Conservation (phyloP, 2,888 invertebrate species). For the Salticus scenicus region DNA sequence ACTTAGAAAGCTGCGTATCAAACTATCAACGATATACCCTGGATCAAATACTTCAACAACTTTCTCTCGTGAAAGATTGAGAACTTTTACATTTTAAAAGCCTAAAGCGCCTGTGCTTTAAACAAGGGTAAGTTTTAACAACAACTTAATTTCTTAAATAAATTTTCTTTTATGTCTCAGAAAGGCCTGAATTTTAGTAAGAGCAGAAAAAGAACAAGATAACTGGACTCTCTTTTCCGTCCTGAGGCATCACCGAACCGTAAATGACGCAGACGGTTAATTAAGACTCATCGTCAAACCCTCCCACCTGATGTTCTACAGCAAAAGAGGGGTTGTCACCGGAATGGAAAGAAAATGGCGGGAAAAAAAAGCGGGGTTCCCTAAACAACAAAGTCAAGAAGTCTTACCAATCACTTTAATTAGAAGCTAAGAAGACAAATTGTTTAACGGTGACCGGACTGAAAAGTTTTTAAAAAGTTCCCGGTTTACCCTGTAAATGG, state of each 20-base stretch:
- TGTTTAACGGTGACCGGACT: not conserved
- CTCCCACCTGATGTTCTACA: not conserved
- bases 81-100: too few relatives aligned
- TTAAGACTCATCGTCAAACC: not conserved
- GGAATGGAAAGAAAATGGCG: not conserved
- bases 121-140: too few relatives aligned
- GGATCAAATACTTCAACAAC: too few relatives aligned
- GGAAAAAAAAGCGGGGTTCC: not conserved
- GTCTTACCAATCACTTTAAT: not conserved
- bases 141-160: too few relatives aligned
- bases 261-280: not conserved
- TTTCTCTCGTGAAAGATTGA: too few relatives aligned
- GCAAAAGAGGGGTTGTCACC: not conserved
- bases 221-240: not conserved
- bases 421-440: not conserved
- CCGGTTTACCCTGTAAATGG: not conserved
- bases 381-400: not conserved
- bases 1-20: too few relatives aligned
- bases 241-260: not conserved
- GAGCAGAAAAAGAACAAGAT: not conserved
- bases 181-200: too few relatives aligned
- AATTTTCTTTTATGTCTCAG: too few relatives aligned
- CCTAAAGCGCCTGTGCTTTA: too few relatives aligned
- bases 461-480: not conserved
- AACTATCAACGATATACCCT: too few relatives aligned